Evolutionary conservation across 2,888 invertebrate genomes (phyloP), one percentile per base, ranked within the genome.

Genomic region (Mythimna vitellina): DNA sequence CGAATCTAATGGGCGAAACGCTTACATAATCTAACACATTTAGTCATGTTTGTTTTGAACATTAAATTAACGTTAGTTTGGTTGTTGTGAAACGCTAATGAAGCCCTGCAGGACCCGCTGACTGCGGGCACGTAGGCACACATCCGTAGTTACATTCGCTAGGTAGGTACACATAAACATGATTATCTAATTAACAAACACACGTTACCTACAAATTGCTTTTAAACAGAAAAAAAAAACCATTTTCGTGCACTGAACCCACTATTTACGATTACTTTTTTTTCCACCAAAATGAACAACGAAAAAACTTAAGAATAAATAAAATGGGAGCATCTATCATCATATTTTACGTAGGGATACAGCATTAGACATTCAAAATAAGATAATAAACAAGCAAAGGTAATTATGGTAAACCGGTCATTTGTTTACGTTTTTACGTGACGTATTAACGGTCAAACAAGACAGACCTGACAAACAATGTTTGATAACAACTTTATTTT

Each of bases 11-110:
- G 17, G 65, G 20, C 32, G 2, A 38, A 56, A 22, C 42, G 76
- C 60, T 84, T 84, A 84, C 51, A 71, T 84, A 81, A 82, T 54
- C 51, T 46, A 58, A 53, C 51, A 51, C 58, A 38, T 35, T 62
- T 63, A 78, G 60, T 76, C 63, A 66, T 63, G 77, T 51, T 68
- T 78, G 79, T 58, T 69, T 73, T 60, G 68, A 53, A 63, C 20
- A 70, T n/a, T 38, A 76, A 63, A 65, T 22, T n/a, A 42, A 32
- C 35, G 20, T 64, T 57, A 22, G n/a, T 22, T 38, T 65, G 51
- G 12, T 29, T 51, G 38, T 51, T 51, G 38, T 51, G 12, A 76
- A 65, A 46, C 14, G 29, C 8, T 38, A 42, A 35, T 57, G 3
- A 65, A 58, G 29, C 17, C 7, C 53, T 46, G n/a, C 25, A 42